Evolutionary conservation across 2,113 vertebrate species (phyloP).

Genomic region (Spea bombifrons): DNA sequence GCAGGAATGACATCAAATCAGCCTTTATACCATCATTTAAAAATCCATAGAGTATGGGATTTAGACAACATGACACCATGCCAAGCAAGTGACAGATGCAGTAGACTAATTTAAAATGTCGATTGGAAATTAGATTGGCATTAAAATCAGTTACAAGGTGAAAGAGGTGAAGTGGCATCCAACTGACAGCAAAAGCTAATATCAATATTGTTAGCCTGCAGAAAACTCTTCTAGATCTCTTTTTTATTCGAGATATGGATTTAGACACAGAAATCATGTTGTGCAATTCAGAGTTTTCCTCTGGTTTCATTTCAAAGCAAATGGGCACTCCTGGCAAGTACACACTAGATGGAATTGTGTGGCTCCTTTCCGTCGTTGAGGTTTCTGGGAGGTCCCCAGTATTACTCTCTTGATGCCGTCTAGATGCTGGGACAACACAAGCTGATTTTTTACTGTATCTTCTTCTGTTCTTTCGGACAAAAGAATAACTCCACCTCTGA

Average conservation of each 20-base stretch:
- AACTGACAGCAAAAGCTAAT: conserved; percentile 74
- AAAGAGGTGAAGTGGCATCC: conserved; percentile 81
- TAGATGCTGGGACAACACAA: conserved; percentile 68
- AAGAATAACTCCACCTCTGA: conserved; percentile 60
- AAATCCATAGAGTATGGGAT: conserved; percentile 79
- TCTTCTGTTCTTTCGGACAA: conserved; percentile 67
- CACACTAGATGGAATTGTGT: conserved; percentile 57
- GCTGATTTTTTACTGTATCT: conserved; percentile 73
- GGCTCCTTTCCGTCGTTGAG: conserved; percentile 59
- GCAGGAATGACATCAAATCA: conserved; percentile 71
- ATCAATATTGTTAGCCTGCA: conserved; percentile 73
- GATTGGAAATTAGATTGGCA: conserved; percentile 74
- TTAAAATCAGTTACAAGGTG: conserved; percentile 80
- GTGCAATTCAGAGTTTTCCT: conserved; percentile 63
- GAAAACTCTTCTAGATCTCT: conserved; percentile 71
- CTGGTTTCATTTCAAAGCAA: conserved; percentile 75
- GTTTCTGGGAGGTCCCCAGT: conserved; percentile 56
- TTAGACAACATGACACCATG: conserved; percentile 79
- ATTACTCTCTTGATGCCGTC: conserved; percentile 53
- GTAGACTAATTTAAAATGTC: conserved; percentile 79
- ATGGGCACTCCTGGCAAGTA: conserved; percentile 71
- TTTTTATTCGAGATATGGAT: conserved; percentile 66
- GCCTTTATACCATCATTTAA: conserved; percentile 80
- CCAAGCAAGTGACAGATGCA: conserved; percentile 80
- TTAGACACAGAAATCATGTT: conserved; percentile 60